Conservation (phyloP, 2,888 invertebrate species). For the Ernsta delagoae region DNA sequence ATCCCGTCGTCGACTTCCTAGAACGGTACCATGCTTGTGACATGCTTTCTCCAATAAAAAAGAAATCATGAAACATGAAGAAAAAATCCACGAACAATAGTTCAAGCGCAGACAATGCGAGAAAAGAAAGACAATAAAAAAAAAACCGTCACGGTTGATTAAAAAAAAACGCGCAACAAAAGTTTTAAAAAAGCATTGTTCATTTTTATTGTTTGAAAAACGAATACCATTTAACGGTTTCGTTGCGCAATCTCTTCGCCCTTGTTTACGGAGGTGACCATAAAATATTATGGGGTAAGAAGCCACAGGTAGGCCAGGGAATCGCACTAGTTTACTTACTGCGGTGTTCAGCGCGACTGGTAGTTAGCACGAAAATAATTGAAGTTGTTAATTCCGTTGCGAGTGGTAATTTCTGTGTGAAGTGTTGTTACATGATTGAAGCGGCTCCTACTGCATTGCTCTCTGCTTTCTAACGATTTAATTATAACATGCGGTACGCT, state of each 20-base stretch:
- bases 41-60: slow-evolving; percentile 68
- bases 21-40: slow-evolving; percentile 65
- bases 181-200: slow-evolving; percentile 39
- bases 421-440: slow-evolving; percentile 30
- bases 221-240: slow-evolving; percentile 17
- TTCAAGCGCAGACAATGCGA: slow-evolving; percentile 46
- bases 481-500: background rate
- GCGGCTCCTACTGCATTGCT: background rate
- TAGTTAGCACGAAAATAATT: slow-evolving; percentile 65
- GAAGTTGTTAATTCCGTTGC: slow-evolving; percentile 68
- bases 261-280: slow-evolving; percentile 71
- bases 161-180: slow-evolving; percentile 39
- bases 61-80: slow-evolving; percentile 41
- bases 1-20: slow-evolving; percentile 80
- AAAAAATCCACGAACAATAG: slow-evolving; percentile 34
- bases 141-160: slow-evolving; percentile 45
- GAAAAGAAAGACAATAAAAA: slow-evolving; percentile 51
- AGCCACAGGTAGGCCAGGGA: slow-evolving; percentile 78
- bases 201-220: slow-evolving; percentile 50
- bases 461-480: slow-evolving; percentile 13
- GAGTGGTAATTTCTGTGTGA: slow-evolving; percentile 50
- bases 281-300: slow-evolving; percentile 80
- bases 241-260: slow-evolving; percentile 60
- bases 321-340: slow-evolving; percentile 70
- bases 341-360: slow-evolving; percentile 53